Percentiles rank a stretch among this genome's conserved stretches.
Evolutionary conservation across 2,797 vertebrate species (phyloP).

Genomic region (Urophycis tenuis): DNA sequence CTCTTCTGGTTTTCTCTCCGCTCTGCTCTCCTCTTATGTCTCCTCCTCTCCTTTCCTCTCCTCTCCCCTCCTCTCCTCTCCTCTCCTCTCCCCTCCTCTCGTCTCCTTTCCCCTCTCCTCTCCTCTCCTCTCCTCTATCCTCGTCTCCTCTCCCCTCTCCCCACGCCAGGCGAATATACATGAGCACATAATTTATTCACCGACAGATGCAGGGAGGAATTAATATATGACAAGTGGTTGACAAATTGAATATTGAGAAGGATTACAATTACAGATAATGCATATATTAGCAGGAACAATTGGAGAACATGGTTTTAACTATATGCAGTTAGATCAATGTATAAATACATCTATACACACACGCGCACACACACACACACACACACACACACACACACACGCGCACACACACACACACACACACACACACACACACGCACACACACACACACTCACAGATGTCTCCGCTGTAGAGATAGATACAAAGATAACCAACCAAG

Average conservation of each 20-base stretch:
- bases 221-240: neutral
- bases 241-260: neutral
- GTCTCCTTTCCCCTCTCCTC: neutral
- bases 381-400: too few relatives aligned
- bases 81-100: neutral
- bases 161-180: neutral
- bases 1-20: neutral
- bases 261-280: neutral
- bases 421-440: too few relatives aligned
- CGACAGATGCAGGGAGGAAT: neutral
- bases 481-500: too few relatives aligned
- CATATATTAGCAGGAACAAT: neutral
- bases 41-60: too few relatives aligned
- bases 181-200: neutral
- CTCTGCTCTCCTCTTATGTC: neutral
- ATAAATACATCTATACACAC: neutral
- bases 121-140: neutral
- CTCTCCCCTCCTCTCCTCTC: too few relatives aligned
- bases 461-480: too few relatives aligned
- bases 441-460: neutral
- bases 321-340: neutral
- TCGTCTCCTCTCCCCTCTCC: neutral
- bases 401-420: too few relatives aligned
- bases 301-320: neutral
- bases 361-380: too few relatives aligned